These are phyloP conservation scores for Helostoma temminkii DNA, from an alignment of 2,797 vertebrate species.

Conservation along the genomic window DNA sequence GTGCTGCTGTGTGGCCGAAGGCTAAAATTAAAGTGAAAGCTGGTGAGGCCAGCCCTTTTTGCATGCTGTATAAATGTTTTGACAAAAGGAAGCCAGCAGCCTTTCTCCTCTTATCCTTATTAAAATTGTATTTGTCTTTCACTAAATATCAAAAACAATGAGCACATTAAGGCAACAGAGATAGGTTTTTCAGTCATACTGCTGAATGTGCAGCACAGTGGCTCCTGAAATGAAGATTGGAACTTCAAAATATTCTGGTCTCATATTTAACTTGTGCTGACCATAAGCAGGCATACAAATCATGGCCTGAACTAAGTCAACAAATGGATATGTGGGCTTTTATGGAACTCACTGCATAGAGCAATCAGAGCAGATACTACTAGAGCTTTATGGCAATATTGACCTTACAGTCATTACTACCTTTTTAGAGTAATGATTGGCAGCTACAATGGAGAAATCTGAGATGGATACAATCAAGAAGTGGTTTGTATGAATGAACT, in stretches of 20 bases:
- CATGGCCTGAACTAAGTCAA: constrained; percentile 75
- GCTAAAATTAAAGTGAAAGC: constrained; percentile 78
- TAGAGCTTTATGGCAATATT: constrained; percentile 6
- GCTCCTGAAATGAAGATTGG: constrained; percentile 67
- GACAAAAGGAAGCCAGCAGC: constrained; percentile 60
- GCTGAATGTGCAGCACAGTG: constrained; percentile 59
- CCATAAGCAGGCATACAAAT: constrained; percentile 76
- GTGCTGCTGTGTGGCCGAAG: constrained; percentile 61
- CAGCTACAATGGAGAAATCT: constrained; percentile 18
- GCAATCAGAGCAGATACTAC: constrained; percentile 44
- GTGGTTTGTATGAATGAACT: constrained; percentile 57
- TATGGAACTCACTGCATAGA: constrained; percentile 58
- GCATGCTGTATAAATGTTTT: constrained; percentile 81
- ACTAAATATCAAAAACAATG: constrained; percentile 70
- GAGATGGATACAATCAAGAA: constrained; percentile 37
- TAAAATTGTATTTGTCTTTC: constrained; percentile 71
- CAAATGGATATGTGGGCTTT: constrained; percentile 72
- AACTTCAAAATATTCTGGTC: constrained; percentile 81
- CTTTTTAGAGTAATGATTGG: constrained; percentile 37
- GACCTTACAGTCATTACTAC: constrained; percentile 27
- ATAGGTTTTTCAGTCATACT: constrained; percentile 64
- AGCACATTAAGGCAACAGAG: constrained; percentile 56
- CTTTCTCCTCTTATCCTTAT: constrained; percentile 68
- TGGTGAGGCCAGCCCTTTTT: constrained; percentile 59
- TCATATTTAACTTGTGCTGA: constrained; percentile 81